phyloP scores from a whole-genome alignment of 2,888 invertebrate species.

The Operophtera brumata region DNA sequence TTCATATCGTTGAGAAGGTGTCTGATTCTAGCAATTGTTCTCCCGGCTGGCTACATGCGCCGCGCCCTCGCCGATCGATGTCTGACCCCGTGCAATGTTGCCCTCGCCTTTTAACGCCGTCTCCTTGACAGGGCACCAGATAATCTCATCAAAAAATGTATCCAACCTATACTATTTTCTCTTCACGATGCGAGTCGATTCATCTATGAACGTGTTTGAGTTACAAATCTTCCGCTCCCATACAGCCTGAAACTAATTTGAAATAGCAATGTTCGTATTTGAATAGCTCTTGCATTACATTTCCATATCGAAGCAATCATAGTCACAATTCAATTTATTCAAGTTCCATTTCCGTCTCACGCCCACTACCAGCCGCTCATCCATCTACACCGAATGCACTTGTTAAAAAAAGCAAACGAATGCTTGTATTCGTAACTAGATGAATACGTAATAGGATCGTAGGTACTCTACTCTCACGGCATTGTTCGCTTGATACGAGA shows the following conservation, averaged over 20 bases:
- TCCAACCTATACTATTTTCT: conserved; percentile 13
- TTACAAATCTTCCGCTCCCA: conserved; percentile 45
- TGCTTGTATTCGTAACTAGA: conserved; percentile 51
- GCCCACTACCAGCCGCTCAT: conserved; percentile 59
- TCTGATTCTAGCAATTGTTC: conserved; percentile 50
- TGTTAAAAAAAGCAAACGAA: conserved; percentile 60
- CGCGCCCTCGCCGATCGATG: conserved; percentile 64
- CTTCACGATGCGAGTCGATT: conserved; percentile 18
- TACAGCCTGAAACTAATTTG: conserved; percentile 39
- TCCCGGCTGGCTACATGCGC: conserved; percentile 45
- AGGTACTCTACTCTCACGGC: conserved; percentile 46
- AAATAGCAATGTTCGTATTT: conserved; percentile 38
- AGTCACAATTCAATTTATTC: conserved; percentile 71
- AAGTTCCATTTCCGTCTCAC: conserved; percentile 61
- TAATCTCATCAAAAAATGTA: conserved; percentile 28
- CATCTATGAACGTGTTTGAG: conserved; percentile 21
- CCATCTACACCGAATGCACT: conserved; percentile 50
- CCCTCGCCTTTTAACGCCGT: conserved; percentile 59
- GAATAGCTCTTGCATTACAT: conserved; percentile 43
- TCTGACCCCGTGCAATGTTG: conserved; percentile 67
- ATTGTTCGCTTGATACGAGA: conserved; percentile 37
- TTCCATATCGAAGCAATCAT: conserved; percentile 61
- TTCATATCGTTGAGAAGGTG: conserved; percentile 36
- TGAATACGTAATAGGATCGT: conserved; percentile 57
- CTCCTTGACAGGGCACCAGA: conserved; percentile 52